Evolutionary conservation across 2,797 vertebrate species (phyloP), one percentile per base, ranked within the genome.

Genomic region (Clarias fuscus): DNA sequence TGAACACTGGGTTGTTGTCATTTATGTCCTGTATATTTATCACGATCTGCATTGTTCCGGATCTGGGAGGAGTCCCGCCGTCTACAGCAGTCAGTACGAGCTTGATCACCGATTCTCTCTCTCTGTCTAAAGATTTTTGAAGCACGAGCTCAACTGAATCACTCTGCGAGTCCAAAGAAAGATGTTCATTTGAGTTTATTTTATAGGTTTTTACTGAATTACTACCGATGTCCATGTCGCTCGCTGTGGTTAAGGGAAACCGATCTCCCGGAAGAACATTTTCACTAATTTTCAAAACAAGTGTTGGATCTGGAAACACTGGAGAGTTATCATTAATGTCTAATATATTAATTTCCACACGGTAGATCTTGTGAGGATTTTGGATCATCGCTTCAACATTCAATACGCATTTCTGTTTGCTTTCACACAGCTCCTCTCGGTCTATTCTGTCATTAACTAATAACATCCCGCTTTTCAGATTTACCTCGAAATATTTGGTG

Each of bases 1-100:
- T 93, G 56, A 96, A 96, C 6, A 83, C 77, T 0, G 96, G 96
- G 53, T 97, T 96, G 82, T 97, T 97, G 0, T 83, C 88, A 90
- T 97, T 96, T 4, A 95, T 20, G 0, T 92, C 90, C 30, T 89
- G 27, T 0, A 97, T 91, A 40, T 93, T 91, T 0, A 97, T 87
- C 11, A 83, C 30, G 33, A 97, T 90, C 17, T 91, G 92, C 40
- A 95, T 78, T 0, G 93, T 93, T 2, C 95, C 96, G 0, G 94
- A 93, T 80, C 90, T 92, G 0, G 92, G 90, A 30, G 96, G 95
- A 70, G 94, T 94, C 24, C 95, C 96, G 1, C 95, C 95, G 4
- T 97, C 96, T 14, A 94, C 3, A 24, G 95, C 95, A 6, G 91
- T 96, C 53, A 97, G 65, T 1, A 90, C 82, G 85, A 7, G 87